phyloP scores from a whole-genome alignment of 2,113 vertebrate species.

The Otus sunia region DNA sequence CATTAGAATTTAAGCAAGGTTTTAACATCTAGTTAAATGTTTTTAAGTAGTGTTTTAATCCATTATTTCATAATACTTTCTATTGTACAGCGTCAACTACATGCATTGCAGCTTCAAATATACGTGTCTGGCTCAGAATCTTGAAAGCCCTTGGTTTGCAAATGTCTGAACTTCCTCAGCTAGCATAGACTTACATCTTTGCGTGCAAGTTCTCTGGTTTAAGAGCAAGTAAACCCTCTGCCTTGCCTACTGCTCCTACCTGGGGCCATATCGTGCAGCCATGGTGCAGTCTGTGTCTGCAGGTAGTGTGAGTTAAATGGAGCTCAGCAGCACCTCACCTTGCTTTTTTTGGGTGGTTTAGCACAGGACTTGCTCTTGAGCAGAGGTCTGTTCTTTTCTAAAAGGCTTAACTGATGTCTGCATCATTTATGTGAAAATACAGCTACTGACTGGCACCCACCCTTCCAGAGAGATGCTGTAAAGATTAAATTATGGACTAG shows the following conservation, averaged over 20 bases:
- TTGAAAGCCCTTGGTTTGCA: not conserved
- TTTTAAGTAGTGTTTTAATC: not conserved
- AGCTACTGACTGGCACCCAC: not conserved
- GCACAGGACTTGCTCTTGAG: not conserved
- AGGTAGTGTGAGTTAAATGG: not conserved
- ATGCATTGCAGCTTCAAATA: not conserved
- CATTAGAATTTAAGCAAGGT: not conserved
- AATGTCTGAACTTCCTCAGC: not conserved
- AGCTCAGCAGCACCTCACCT: not conserved
- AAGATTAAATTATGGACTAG: not conserved
- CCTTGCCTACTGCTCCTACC: not conserved
- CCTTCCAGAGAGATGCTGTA: not conserved
- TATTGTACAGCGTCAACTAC: fast-evolving
- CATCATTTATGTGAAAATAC: not conserved
- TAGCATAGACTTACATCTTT: not conserved
- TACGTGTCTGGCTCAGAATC: fast-evolving
- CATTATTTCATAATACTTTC: not conserved
- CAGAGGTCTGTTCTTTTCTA: not conserved
- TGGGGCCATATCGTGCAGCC: fast-evolving
- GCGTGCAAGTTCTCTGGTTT: not conserved
- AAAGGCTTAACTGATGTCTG: not conserved
- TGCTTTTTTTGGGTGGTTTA: not conserved
- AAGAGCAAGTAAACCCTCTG: not conserved
- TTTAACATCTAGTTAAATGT: not conserved
- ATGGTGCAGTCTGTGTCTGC: not conserved